These are phyloP conservation scores for Acanthosepion esculentum DNA, from an alignment of 2,888 invertebrate species.

Conservation along the genomic window DNA sequence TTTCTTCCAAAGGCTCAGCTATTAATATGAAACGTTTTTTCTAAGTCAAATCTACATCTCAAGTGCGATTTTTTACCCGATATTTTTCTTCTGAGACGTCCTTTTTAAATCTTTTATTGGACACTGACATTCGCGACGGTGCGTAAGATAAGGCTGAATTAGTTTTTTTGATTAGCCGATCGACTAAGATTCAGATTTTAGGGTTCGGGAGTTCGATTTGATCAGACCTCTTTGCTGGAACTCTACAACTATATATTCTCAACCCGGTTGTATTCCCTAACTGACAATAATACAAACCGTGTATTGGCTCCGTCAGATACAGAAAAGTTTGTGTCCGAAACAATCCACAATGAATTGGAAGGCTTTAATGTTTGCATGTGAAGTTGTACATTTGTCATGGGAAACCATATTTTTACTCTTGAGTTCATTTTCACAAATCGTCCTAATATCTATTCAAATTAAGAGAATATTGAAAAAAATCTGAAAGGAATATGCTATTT, in stretches of 20 bases:
- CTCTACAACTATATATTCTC: neutral
- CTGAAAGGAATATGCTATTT: neutral
- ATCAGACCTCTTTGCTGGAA: neutral
- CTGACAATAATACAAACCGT: neutral
- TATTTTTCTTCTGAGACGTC: neutral
- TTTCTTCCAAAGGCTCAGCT: neutral
- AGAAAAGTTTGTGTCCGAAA: neutral
- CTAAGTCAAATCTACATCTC: neutral
- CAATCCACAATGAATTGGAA: neutral
- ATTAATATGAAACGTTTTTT: neutral
- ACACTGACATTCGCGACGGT: neutral
- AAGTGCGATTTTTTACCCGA: neutral
- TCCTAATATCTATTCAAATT: neutral
- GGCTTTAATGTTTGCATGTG: slow-evolving; percentile 33
- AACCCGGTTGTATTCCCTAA: neutral
- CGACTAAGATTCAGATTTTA: neutral
- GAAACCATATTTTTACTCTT: neutral
- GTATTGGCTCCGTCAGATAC: neutral
- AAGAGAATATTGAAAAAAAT: neutral
- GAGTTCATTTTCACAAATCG: neutral
- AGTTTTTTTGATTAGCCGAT: neutral
- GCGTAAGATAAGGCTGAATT: neutral
- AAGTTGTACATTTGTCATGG: neutral
- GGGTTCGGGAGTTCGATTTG: neutral
- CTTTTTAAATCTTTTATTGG: neutral